Evolutionary conservation across 2,888 invertebrate species (phyloP).

Genomic region (Tenthredo notha): DNA sequence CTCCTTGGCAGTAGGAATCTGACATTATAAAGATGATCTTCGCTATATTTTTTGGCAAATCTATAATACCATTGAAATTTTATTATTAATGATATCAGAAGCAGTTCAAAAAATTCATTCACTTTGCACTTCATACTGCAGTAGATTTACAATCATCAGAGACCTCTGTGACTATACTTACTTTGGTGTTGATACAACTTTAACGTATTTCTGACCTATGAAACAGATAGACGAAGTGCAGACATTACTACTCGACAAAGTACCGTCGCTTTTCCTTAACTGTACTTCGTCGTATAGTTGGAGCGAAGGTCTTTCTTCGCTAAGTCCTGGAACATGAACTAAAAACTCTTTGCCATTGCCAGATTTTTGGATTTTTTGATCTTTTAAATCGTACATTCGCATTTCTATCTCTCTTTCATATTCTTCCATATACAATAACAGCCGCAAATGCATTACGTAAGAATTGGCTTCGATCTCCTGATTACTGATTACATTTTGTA

Average conservation of each 20-base stretch:
- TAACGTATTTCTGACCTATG: slow-evolving; percentile 27
- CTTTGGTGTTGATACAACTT: slow-evolving; percentile 7
- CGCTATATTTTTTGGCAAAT: slow-evolving; percentile 47
- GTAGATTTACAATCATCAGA: not conserved
- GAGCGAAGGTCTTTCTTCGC: slow-evolving; percentile 55
- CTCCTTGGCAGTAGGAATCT: slow-evolving; percentile 58
- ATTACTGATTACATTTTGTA: slow-evolving; percentile 58
- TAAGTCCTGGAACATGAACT: slow-evolving; percentile 61
- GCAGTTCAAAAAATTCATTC: not conserved
- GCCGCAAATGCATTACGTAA: slow-evolving; percentile 64
- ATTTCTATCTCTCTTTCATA: slow-evolving; percentile 56
- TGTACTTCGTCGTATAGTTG: slow-evolving; percentile 31
- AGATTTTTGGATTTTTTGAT: slow-evolving; percentile 49
- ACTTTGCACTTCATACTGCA: too few species aligned
- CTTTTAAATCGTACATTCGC: slow-evolving; percentile 54
- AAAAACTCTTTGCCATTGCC: slow-evolving; percentile 44
- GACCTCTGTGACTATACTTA: not conserved
- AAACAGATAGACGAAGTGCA: not conserved
- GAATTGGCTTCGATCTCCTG: slow-evolving; percentile 54
- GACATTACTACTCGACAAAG: not conserved
- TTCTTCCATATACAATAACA: slow-evolving; percentile 65
- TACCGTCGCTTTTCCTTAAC: not conserved
- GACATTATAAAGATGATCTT: slow-evolving; percentile 56
- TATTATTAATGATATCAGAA: not conserved
- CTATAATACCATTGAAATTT: slow-evolving; percentile 44